A percentile compares a stretch with the other conserved stretches of the same genome.
Conservation (phyloP, 2,113 vertebrate species). For the Petrocephalus microphthalmus region DNA sequence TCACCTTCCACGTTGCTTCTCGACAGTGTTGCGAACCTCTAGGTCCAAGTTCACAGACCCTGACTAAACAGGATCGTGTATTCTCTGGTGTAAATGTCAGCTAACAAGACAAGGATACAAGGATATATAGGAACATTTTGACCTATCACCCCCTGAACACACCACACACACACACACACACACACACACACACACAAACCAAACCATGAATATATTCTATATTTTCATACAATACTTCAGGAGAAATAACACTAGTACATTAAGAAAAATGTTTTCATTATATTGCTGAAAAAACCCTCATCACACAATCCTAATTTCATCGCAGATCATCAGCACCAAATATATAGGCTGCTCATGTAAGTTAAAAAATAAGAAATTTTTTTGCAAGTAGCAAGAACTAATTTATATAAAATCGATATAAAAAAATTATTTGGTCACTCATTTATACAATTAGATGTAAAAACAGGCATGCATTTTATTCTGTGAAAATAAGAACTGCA, state of each 20-base stretch:
- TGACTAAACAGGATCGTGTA: conserved; percentile 70
- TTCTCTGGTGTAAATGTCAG: conserved; percentile 68
- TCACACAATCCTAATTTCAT: background rate
- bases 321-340: background rate
- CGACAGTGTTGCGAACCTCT: conserved; percentile 41
- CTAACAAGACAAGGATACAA: conserved; percentile 62
- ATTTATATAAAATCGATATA: background rate
- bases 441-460: background rate
- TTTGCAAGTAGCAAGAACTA: background rate
- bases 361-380: background rate
- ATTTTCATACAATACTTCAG: background rate
- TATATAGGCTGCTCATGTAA: background rate
- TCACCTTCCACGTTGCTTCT: conserved; percentile 19
- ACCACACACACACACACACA: background rate
- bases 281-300: background rate
- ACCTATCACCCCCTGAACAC: conserved; percentile 1
- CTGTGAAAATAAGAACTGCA: background rate
- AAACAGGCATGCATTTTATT: background rate
- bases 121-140: conserved; percentile 38
- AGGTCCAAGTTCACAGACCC: conserved; percentile 42
- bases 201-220: background rate
- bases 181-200: background rate
- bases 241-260: background rate
- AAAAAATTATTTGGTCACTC: background rate
- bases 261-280: background rate